Evolutionary conservation across 2,113 vertebrate species (phyloP).

Genomic region (Calypte anna): DNA sequence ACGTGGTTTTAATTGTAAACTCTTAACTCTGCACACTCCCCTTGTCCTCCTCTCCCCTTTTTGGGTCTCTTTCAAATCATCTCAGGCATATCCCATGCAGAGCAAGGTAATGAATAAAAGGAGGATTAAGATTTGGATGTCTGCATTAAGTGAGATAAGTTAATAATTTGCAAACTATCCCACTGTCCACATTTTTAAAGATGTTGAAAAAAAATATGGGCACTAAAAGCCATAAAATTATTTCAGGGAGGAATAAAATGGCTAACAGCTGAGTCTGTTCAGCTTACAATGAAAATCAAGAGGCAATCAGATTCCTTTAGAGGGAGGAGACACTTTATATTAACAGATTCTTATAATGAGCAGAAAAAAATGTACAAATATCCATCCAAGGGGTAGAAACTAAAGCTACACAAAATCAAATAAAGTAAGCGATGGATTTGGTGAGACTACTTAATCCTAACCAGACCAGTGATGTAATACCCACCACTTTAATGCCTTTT

Average conservation of each 20-base stretch:
- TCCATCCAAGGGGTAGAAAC: background rate
- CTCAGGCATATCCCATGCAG: background rate
- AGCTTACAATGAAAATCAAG: conserved; percentile 12
- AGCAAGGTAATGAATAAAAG: background rate
- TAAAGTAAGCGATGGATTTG: background rate
- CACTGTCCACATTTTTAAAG: background rate
- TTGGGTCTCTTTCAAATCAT: background rate
- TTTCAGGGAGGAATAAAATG: background rate
- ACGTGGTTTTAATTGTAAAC: background rate
- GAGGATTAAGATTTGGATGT: background rate
- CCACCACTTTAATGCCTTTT: background rate
- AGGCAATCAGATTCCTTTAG: conserved; percentile 14
- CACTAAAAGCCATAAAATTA: background rate
- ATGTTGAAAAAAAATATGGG: background rate
- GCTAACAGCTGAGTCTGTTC: background rate
- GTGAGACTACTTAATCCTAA: background rate
- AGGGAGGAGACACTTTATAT: conserved; percentile 22
- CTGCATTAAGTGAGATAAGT: background rate
- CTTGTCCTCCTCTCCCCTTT: background rate
- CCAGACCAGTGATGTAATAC: background rate
- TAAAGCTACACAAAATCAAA: background rate
- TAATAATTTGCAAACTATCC: background rate
- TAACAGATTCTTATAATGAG: background rate
- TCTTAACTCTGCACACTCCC: background rate
- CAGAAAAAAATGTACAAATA: background rate